Evolutionary conservation across 1,140 invertebrate genomes (phyloP).

Genomic region (Aphaenogaster ashmeadi): DNA sequence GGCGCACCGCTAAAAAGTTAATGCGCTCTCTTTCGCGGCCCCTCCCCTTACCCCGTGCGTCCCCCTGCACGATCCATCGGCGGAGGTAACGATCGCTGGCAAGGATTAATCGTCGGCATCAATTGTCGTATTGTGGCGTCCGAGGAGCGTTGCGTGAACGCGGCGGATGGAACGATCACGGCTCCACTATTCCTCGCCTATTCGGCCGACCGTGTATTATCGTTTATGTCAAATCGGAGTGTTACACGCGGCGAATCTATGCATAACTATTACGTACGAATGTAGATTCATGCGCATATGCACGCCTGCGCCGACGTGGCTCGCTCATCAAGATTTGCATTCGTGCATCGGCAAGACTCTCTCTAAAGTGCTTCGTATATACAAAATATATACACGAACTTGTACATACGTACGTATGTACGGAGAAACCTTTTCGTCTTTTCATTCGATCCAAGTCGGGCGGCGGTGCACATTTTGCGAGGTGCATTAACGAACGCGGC

Average conservation of each 20-base stretch:
- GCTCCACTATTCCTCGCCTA: background rate
- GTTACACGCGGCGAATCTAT: conserved; percentile 9
- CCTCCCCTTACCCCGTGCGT: background rate
- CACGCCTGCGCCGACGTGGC: background rate
- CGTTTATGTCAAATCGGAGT: conserved; percentile 36
- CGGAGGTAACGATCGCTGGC: conserved; percentile 17
- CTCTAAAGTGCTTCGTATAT: conserved; percentile 43
- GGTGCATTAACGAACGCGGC: conserved; percentile 36
- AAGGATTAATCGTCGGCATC: conserved; percentile 25
- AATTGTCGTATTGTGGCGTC: conserved; percentile 9
- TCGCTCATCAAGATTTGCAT: conserved; percentile 55
- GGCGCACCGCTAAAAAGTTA: conserved; percentile 11
- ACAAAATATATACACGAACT: background rate
- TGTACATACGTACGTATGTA: background rate
- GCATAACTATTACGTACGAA: conserved; percentile 43
- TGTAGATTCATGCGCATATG: conserved; percentile 32
- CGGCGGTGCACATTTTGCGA: conserved; percentile 17
- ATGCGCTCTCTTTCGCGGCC: background rate
- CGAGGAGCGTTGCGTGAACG: background rate
- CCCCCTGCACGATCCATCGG: background rate
- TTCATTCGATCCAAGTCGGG: conserved; percentile 50
- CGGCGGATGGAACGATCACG: background rate
- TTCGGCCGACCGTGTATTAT: conserved; percentile 13
- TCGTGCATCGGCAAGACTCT: conserved; percentile 36
- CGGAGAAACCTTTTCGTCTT: conserved; percentile 26